These are phyloP conservation scores for Peromyscus eremicus DNA, from an alignment of 2,797 vertebrate genomes.

Conservation along the genomic window DNA sequence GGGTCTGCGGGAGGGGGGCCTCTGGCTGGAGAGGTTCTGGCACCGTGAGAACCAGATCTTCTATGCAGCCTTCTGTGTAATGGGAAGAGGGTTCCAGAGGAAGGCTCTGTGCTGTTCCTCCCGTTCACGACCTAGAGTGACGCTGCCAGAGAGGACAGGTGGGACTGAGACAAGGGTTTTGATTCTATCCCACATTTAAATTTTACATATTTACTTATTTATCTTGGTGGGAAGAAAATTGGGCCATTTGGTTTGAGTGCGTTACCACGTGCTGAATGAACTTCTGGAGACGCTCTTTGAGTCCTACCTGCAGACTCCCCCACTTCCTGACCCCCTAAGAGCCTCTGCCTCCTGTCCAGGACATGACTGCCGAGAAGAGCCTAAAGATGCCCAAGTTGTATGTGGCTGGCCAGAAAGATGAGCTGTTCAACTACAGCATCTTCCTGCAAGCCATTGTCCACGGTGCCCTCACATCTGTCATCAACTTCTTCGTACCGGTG, in stretches of 20 bases:
- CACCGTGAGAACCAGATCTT: no score
- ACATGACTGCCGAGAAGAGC: slow-evolving; percentile 90
- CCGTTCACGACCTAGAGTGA: not conserved
- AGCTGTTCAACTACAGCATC: slow-evolving; percentile 90
- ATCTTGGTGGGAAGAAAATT: no score
- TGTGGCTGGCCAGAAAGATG: slow-evolving; percentile 87
- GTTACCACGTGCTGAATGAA: not conserved
- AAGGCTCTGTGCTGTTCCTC: not conserved
- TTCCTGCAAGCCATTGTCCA: slow-evolving; percentile 89
- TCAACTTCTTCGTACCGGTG: slow-evolving; percentile 91
- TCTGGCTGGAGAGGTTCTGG: not conserved
- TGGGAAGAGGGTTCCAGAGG: not conserved
- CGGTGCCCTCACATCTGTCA: slow-evolving; percentile 90
- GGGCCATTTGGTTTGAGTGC: not conserved
- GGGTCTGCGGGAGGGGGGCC: no score
- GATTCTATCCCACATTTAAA: not conserved
- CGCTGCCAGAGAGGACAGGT: not conserved
- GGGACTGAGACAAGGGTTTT: not conserved
- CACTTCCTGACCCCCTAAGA: not conserved
- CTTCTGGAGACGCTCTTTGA: not conserved
- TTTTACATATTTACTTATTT: no score
- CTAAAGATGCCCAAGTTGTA: slow-evolving; percentile 92
- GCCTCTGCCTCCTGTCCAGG: slow-evolving; percentile 85
- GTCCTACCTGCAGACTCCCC: not conserved
- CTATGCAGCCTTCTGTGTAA: not conserved